A percentile compares a stretch with the other conserved stretches of the same genome.
Evolutionary conservation across 1,140 invertebrate species (phyloP).

Genomic region (Apis laboriosa): DNA sequence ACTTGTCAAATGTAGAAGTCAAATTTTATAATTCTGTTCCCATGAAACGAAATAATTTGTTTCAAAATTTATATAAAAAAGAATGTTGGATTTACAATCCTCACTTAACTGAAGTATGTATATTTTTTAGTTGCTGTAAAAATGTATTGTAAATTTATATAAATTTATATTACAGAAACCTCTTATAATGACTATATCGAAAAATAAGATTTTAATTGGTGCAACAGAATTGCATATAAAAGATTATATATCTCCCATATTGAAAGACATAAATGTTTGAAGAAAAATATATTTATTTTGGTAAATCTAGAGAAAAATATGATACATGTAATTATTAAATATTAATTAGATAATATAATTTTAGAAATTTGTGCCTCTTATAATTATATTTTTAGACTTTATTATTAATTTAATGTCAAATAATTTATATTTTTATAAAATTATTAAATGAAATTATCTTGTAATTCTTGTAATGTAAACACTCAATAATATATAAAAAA

Average conservation of each 20-base stretch:
- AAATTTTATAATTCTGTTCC: constrained; percentile 66
- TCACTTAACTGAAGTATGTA: constrained; percentile 65
- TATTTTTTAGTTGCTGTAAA: not conserved
- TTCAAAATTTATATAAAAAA: constrained; percentile 54
- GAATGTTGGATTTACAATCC: constrained; percentile 71
- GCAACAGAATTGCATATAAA: constrained; percentile 63
- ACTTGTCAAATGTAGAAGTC: constrained; percentile 54
- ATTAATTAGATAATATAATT: constrained; percentile 20
- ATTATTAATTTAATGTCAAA: not conserved
- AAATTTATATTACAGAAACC: constrained; percentile 59
- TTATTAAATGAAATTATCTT: not conserved
- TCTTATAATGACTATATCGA: constrained; percentile 64
- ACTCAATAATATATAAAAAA: not conserved
- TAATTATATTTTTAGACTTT: constrained; percentile 12
- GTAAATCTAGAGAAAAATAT: not conserved
- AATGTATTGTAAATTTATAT: not conserved
- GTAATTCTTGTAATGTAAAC: no score
- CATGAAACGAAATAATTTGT: constrained; percentile 68
- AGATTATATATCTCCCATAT: constrained; percentile 63
- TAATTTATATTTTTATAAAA: not conserved
- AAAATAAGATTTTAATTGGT: constrained; percentile 59
- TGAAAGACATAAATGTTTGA: constrained; percentile 56
- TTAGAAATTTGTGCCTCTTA: constrained; percentile 16
- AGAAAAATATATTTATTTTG: constrained; percentile 26
- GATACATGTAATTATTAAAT: constrained; percentile 27